Evolutionary conservation across 2,888 invertebrate species (phyloP).

Genomic region (Torymus texanus): DNA sequence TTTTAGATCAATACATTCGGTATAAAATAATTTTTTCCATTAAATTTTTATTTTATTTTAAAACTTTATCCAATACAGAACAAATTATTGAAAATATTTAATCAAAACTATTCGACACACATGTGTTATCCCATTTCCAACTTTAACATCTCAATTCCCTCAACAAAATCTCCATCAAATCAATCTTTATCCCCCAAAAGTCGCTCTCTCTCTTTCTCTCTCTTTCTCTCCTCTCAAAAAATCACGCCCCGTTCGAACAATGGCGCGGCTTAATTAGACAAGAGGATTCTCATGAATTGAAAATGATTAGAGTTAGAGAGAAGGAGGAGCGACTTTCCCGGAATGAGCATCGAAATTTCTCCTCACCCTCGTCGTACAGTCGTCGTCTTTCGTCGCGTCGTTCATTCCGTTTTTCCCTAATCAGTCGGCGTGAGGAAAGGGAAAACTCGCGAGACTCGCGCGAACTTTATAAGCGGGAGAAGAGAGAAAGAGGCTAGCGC

Average conservation of each 20-base stretch:
- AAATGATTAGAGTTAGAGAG: slow-evolving; percentile 28
- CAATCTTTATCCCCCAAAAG: too few species aligned
- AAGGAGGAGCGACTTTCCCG: background rate
- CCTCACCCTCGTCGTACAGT: too few species aligned
- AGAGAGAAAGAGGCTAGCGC: too few species aligned
- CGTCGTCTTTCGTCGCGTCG: background rate
- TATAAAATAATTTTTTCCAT: too few species aligned
- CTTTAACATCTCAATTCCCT: too few species aligned
- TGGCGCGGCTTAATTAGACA: slow-evolving; percentile 18
- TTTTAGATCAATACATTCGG: too few species aligned
- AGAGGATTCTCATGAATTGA: slow-evolving; percentile 28
- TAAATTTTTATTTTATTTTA: too few species aligned
- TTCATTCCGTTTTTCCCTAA: slow-evolving; percentile 25
- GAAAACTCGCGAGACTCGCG: slow-evolving; percentile 9
- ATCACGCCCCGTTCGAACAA: background rate
- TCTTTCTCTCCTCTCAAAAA: background rate
- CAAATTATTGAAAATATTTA: background rate
- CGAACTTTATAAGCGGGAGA: slow-evolving; percentile 15
- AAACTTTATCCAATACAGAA: too few species aligned
- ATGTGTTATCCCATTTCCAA: too few species aligned
- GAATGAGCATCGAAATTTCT: slow-evolving; percentile 42
- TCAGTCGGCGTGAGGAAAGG: background rate
- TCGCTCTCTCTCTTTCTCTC: too few species aligned
- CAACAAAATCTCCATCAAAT: too few species aligned
- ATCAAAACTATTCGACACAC: background rate